These are phyloP conservation scores for Cirrhinus molitorella DNA, from an alignment of 2,797 vertebrate genomes.

Conservation along the genomic window DNA sequence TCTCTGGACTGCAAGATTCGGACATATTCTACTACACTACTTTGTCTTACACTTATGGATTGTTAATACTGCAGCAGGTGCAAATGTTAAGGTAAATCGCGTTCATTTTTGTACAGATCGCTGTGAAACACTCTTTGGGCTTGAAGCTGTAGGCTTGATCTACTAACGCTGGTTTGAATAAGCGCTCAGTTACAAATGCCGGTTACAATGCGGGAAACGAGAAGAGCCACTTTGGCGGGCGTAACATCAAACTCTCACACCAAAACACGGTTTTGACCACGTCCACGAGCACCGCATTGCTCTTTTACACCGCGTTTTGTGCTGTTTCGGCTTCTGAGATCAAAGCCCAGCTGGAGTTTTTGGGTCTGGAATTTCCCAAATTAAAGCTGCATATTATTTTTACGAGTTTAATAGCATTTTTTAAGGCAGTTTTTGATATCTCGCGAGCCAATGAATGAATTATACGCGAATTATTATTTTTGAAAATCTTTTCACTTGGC, in stretches of 20 bases:
- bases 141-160: conserved; percentile 15
- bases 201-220: conserved; percentile 26
- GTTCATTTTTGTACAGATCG: conserved; percentile 21
- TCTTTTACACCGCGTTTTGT: conserved; percentile 6
- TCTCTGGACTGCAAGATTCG: conserved; percentile 56
- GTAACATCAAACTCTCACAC: conserved; percentile 34
- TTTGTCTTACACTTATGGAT: conserved; percentile 53
- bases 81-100: conserved; percentile 63
- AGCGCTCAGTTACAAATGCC: conserved; percentile 41
- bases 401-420: conserved; percentile 26
- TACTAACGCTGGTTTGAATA: conserved; percentile 29
- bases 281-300: neutral
- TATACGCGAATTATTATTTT: neutral
- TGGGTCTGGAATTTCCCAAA: conserved; percentile 56
- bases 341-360: conserved; percentile 65
- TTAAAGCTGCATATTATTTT: conserved; percentile 52
- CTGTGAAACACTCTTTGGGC: neutral
- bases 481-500: neutral
- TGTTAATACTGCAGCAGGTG: conserved; percentile 53
- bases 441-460: neutral
- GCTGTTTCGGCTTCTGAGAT: conserved; percentile 50
- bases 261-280: conserved; percentile 9
- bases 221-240: conserved; percentile 14
- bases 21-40: conserved; percentile 53
- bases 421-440: neutral